Evolutionary conservation across 1,140 invertebrate species (phyloP).

Genomic region (Drosophila cardini): DNA sequence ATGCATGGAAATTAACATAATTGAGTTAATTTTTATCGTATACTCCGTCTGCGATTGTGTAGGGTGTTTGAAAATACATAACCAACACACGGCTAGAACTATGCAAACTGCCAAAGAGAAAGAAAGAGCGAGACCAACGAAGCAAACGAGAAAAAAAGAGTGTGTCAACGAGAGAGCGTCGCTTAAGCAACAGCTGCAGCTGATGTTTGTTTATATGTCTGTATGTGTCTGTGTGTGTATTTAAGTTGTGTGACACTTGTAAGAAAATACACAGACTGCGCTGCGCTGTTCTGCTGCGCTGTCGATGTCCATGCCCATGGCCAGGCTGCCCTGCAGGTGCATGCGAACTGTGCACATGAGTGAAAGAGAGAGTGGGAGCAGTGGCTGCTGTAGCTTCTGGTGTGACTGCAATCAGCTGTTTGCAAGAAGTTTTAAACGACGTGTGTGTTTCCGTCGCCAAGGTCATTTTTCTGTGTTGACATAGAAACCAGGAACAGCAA

Average conservation of each 20-base stretch:
- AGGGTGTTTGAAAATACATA: slow-evolving; percentile 24
- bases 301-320: slow-evolving; percentile 2
- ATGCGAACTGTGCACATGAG: slow-evolving; percentile 9
- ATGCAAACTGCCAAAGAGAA: background rate
- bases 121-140: slow-evolving; percentile 4
- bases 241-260: slow-evolving; percentile 40
- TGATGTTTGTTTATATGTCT: slow-evolving; percentile 11
- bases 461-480: slow-evolving; percentile 77
- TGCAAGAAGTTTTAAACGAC: slow-evolving; percentile 43
- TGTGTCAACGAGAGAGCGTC: slow-evolving; percentile 27
- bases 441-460: slow-evolving; percentile 46
- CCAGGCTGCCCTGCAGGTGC: slow-evolving; percentile 28
- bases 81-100: slow-evolving; percentile 5
- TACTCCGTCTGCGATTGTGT: background rate
- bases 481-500: slow-evolving; percentile 71
- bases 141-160: slow-evolving; percentile 1
- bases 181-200: slow-evolving; percentile 51
- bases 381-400: slow-evolving; percentile 15
- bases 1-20: background rate
- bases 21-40: background rate
- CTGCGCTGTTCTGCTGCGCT: slow-evolving; percentile 1
- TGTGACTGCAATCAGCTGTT: slow-evolving; percentile 62
- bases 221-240: slow-evolving; percentile 12
- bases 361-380: slow-evolving; percentile 16
- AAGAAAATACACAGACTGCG: slow-evolving; percentile 27